Base-by-base conservation (phyloP, 2,797 vertebrate genomes). In the Salarias fasciatus region DNA sequence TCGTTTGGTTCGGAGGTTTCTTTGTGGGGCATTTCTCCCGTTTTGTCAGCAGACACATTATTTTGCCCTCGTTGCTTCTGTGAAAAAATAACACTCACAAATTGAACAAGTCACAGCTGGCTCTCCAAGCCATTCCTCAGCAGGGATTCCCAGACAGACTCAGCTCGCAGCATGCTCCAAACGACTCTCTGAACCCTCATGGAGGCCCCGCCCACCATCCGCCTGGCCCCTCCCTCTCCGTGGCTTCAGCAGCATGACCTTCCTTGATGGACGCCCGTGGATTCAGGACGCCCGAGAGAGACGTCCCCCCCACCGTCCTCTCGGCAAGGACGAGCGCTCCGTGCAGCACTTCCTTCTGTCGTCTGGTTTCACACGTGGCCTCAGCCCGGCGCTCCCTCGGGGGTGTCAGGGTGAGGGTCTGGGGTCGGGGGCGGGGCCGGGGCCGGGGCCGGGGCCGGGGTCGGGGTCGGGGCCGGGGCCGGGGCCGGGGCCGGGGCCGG, bases 31-130 rank as follows among this genome's bases (percentile, higher is more conserved):
- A 24, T 24, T 24, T 3, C 18, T 3, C 18, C 18, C 24, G 24
- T 24, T 24, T 24, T 24, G 18, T 24, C 18, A 24, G 36, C 4
- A 37, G 11, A 11, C 10, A 11, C 36, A 37, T 6, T 35, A 35
- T 35, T 35, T 35, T 35, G 33, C 6, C 33, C 33, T 9, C 33
- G 10, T 58, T 54, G 57, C 33, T 81, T 80, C 86, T 80, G 86
- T 87, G 79, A 86, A 86, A 89, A 82, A 83, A 67, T 76, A 76
- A 89, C 86, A 76, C 58, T 74, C 58, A 28, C 71, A 53, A 83
- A 89, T 86, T 79, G 81, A 87, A 86, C 83, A 79, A 81, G 74
- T 57, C 72, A 70, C 64, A 65, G 76, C 65, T 74, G 63, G 83
- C 69, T 85, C 73, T 55, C 46, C 40, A 70, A 44, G 24, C 65